phyloP scores from a whole-genome alignment of 2,888 invertebrate genomes.

The Drosophila borborema region DNA sequence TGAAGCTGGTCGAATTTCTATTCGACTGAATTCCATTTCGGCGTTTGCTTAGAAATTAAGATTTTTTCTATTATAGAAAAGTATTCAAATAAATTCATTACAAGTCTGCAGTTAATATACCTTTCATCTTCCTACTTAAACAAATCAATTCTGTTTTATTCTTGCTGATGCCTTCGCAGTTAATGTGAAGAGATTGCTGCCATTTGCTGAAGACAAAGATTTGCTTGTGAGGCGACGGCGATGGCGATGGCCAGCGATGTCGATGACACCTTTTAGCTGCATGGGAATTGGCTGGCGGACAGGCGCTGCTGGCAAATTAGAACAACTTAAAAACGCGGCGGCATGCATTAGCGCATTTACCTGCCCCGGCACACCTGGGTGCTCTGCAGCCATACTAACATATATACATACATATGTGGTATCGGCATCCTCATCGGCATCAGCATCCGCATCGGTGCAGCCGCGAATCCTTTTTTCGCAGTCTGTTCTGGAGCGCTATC shows the following conservation, averaged over 20 bases:
- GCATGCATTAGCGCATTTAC: constrained; percentile 73
- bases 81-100: too few species aligned
- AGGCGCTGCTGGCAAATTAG: constrained; percentile 66
- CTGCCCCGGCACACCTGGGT: constrained; percentile 11
- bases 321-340: constrained; percentile 76
- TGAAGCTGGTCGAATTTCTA: too few species aligned
- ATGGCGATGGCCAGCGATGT: constrained; percentile 26
- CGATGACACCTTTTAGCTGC: constrained; percentile 63
- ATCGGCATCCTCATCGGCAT: constrained; percentile 31
- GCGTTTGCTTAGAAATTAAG: too few species aligned
- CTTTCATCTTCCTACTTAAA: neutral
- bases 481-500: constrained; percentile 70
- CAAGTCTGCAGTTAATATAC: too few species aligned
- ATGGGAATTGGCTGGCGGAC: constrained; percentile 18
- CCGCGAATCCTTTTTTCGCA: constrained; percentile 51
- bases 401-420: neutral
- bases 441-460: constrained; percentile 22
- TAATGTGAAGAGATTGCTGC: constrained; percentile 9
- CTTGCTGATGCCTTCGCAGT: neutral
- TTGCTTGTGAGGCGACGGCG: constrained; percentile 17
- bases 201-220: constrained; percentile 5
- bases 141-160: neutral
- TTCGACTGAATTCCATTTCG: too few species aligned
- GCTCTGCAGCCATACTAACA: neutral
- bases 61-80: too few species aligned